Evolutionary conservation across 1,140 invertebrate genomes (phyloP).

Genomic region (Drosophila paulistorum): DNA sequence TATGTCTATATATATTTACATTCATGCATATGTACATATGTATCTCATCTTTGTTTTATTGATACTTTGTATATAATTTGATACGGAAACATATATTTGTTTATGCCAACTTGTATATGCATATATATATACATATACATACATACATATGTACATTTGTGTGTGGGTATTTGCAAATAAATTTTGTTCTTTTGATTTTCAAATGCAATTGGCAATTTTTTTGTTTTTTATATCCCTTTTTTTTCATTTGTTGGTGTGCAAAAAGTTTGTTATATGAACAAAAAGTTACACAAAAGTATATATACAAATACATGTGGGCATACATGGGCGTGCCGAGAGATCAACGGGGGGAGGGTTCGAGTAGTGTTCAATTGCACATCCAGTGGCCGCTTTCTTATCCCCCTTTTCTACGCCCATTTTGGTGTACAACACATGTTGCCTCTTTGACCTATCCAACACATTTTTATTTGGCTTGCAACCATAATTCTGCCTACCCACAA

Average conservation of each 20-base stretch:
- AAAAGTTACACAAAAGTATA: slow-evolving; percentile 1
- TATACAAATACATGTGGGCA: no score
- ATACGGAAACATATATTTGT: neutral
- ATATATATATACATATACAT: no score
- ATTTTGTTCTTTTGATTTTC: slow-evolving; percentile 13
- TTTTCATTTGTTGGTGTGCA: neutral
- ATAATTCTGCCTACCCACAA: neutral
- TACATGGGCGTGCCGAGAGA: no score
- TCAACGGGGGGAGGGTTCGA: no score
- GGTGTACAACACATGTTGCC: slow-evolving; percentile 13
- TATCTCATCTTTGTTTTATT: neutral
- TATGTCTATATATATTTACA: no score
- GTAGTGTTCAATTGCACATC: no score
- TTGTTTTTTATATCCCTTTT: neutral
- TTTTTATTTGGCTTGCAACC: slow-evolving; percentile 10
- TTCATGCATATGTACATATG: neutral
- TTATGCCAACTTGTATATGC: neutral
- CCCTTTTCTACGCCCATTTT: neutral
- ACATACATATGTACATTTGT: no score
- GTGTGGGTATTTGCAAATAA: neutral
- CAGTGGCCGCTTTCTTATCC: no score
- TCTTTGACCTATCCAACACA: slow-evolving; percentile 10
- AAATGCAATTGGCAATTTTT: slow-evolving; percentile 1
- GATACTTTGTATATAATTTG: slow-evolving; percentile 3
- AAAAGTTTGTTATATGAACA: slow-evolving; percentile 3